Conservation (phyloP, 2,888 invertebrate genomes). For the Merodon equestris region DNA sequence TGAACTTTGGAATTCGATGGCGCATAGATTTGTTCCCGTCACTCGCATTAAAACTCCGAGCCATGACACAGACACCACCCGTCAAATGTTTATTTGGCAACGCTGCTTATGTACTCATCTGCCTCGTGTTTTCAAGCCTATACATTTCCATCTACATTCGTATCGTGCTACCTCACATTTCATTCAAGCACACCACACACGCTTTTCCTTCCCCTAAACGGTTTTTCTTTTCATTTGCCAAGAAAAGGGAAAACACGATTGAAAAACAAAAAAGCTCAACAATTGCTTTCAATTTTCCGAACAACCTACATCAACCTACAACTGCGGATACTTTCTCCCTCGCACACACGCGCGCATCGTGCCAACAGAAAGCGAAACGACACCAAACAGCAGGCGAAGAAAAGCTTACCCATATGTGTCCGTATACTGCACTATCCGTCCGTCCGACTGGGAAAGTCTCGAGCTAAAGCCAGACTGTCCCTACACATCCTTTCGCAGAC, state of each 20-base stretch:
- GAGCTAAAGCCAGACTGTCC: slow-evolving; percentile 59
- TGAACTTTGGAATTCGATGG: too few relatives aligned
- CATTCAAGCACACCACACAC: slow-evolving; percentile 41
- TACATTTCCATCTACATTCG: slow-evolving; percentile 31
- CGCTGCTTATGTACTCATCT: background rate
- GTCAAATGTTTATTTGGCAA: slow-evolving; percentile 24
- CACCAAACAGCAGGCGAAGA: background rate
- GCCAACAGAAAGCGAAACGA: slow-evolving; percentile 39
- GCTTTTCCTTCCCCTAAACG: slow-evolving; percentile 4
- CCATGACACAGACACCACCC: too few relatives aligned
- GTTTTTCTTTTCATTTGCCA: slow-evolving; percentile 9
- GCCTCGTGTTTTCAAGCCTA: slow-evolving; percentile 45
- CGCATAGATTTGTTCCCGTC: too few relatives aligned
- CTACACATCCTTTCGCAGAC: slow-evolving; percentile 61
- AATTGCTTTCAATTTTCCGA: slow-evolving; percentile 44
- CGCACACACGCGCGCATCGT: slow-evolving; percentile 14
- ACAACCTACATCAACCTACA: slow-evolving; percentile 65
- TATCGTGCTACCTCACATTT: slow-evolving; percentile 10
- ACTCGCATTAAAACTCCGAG: too few relatives aligned
- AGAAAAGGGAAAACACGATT: slow-evolving; percentile 21
- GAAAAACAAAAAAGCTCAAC: too few relatives aligned
- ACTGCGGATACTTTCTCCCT: slow-evolving; percentile 60
- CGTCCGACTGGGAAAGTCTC: slow-evolving; percentile 40
- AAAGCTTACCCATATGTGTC: background rate
- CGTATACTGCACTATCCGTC: background rate